A percentile compares a stretch with the other conserved stretches of the same genome.
These are phyloP conservation scores for Megaceryle maxima DNA, from an alignment of 2,113 vertebrate genomes.

Conservation along the genomic window DNA sequence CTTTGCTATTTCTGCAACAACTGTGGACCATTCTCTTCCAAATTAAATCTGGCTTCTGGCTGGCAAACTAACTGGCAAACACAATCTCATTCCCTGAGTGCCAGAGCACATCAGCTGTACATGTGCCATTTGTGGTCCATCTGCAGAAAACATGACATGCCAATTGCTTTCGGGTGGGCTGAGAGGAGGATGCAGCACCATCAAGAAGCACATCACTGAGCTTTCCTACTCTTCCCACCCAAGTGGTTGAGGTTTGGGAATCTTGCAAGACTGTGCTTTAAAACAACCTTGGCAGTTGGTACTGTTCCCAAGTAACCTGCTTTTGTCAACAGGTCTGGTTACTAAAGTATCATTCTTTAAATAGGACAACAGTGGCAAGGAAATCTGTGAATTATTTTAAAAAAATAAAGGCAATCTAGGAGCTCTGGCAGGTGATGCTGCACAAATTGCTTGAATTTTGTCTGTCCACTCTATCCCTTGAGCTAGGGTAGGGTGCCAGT, in stretches of 20 bases:
- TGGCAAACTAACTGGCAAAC: slow-evolving; percentile 35
- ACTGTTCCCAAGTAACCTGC: neutral
- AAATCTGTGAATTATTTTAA: neutral
- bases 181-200: neutral
- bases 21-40: slow-evolving; percentile 43
- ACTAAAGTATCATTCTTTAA: neutral
- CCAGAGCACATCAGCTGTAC: slow-evolving; percentile 23
- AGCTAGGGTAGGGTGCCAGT: neutral
- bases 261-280: neutral
- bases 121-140: slow-evolving; percentile 31
- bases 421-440: neutral
- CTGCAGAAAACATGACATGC: neutral
- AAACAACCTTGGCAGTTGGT: neutral
- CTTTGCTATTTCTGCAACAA: slow-evolving; percentile 51
- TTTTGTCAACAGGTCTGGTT: neutral
- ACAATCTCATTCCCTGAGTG: neutral
- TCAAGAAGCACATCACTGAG: neutral
- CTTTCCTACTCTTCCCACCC: neutral
- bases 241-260: neutral
- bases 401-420: neutral
- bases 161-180: neutral
- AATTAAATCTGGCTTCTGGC: slow-evolving; percentile 57
- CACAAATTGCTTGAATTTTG: neutral
- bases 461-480: neutral
- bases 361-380: neutral